A percentile compares a stretch with the other conserved stretches of the same genome.
These are phyloP conservation scores for Neotragus moschatus DNA, from an alignment of 2,113 vertebrate genomes.

Conservation along the genomic window DNA sequence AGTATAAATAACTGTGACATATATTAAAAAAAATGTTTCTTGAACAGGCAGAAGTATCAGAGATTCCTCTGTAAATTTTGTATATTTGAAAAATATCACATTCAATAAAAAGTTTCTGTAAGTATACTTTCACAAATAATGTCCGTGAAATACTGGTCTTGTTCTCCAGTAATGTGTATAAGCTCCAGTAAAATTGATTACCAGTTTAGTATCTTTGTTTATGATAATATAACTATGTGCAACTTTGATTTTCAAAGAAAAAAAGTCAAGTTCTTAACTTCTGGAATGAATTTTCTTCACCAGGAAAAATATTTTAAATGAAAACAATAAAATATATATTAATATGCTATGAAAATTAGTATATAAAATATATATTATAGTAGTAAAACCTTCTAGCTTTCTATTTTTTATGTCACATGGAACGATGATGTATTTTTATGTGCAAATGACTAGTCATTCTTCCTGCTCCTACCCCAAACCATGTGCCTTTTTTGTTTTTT, in stretches of 20 bases:
- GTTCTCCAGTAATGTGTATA: neutral
- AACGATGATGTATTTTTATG: neutral
- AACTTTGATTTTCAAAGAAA: conserved; percentile 7
- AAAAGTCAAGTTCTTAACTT: neutral
- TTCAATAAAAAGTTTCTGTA: neutral
- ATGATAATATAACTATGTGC: neutral
- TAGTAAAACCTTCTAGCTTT: neutral
- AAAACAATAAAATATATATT: neutral
- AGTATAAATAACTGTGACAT: neutral
- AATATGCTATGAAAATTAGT: neutral
- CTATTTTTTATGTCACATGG: neutral
- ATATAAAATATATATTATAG: neutral
- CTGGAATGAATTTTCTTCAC: neutral
- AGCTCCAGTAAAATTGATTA: neutral
- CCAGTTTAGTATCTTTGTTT: neutral
- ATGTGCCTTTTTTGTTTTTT: neutral
- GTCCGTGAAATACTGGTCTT: neutral
- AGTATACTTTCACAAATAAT: neutral
- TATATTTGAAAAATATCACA: conserved; percentile 3
- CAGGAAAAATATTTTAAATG: neutral
- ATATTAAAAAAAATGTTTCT: neutral
- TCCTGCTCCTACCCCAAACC: fast-evolving
- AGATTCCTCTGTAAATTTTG: neutral
- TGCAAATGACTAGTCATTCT: neutral
- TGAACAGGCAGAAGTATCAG: neutral